Conservation (phyloP, 2,797 vertebrate genomes). For the Gouania willdenowi region DNA sequence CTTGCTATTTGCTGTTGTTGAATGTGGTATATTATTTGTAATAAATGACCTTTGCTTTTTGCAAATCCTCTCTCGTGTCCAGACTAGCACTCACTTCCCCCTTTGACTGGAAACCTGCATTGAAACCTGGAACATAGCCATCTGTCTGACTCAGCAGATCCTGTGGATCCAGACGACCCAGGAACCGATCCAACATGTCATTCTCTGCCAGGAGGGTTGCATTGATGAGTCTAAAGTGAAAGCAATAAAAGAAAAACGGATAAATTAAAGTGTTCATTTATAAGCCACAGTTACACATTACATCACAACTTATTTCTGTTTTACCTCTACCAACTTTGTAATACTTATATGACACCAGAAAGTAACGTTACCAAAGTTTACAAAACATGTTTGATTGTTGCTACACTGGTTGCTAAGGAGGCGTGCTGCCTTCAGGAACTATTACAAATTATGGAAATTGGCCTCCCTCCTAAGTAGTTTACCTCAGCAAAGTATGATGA, state of each 20-base stretch:
- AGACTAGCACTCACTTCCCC: slow-evolving; percentile 18
- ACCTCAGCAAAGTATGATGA: neutral
- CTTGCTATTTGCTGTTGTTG: no score
- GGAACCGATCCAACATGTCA: slow-evolving; percentile 44
- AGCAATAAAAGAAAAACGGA: neutral
- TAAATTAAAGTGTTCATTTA: no score
- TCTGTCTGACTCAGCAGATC: neutral
- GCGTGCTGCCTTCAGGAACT: slow-evolving; percentile 8
- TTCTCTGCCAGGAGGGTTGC: slow-evolving; percentile 44
- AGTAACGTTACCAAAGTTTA: no score
- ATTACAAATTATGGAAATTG: neutral
- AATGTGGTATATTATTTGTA: no score
- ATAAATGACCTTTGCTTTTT: no score
- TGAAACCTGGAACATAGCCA: neutral
- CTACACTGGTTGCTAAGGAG: slow-evolving; percentile 44
- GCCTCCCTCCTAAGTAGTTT: no score
- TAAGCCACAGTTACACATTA: no score
- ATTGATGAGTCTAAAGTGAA: slow-evolving; percentile 21
- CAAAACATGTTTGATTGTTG: no score
- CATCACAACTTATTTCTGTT: no score
- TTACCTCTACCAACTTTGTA: no score
- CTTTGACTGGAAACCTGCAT: slow-evolving; percentile 12
- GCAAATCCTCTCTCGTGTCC: no score
- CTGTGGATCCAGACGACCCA: slow-evolving; percentile 26
- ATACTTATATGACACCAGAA: no score